Evolutionary conservation across 2,888 invertebrate genomes (phyloP), one percentile per base, ranked within the genome.

Genomic region (Saturnia japonica): DNA sequence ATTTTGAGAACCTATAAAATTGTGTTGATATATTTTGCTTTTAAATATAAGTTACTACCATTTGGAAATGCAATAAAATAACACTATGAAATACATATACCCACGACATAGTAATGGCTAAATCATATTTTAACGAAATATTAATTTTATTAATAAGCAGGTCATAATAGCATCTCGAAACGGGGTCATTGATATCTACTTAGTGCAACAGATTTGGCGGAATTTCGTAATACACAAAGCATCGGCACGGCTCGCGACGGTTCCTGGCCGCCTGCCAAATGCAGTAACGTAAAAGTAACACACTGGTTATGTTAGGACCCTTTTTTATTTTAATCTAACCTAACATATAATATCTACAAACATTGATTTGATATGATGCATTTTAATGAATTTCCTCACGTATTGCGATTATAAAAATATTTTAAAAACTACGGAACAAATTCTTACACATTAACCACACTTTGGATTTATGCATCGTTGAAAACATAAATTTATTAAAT

Each of bases 161-260:
- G 45, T 66, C 40, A 67, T 67, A 45, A 66, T 67, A 69, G 42
- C 66, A n/a, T 68, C 66, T 66, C 9, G 78, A 83, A 93, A 90
- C 86, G 86, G 85, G 93, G 93, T 88, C 93, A 88, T 78, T 81
- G 82, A 77, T 80, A 76, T 78, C 79, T 84, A 88, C 88, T 74
- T 73, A 72, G 72, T 89, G 92, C 90, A 92, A 90, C 90, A 87
- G 88, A 89, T 91, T 92, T 90, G 91, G 85, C 86, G 88, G 87
- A 91, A 93, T 93, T 91, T 92, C 91, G 91, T 91, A 92, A 93
- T 88, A 91, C 86, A 89, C 89, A 89, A 90, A 90, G 88, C 89
- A 85, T 81, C 81, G 83, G 74, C 73, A 82, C 79, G 82, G 78
- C 83, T 73, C 74, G 82, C 78, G 81, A 78, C 83, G 73, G 80